A percentile compares a stretch with the other conserved stretches of the same genome.
Conservation (phyloP, 2,888 invertebrate species). For the Mylabris sibirica region DNA sequence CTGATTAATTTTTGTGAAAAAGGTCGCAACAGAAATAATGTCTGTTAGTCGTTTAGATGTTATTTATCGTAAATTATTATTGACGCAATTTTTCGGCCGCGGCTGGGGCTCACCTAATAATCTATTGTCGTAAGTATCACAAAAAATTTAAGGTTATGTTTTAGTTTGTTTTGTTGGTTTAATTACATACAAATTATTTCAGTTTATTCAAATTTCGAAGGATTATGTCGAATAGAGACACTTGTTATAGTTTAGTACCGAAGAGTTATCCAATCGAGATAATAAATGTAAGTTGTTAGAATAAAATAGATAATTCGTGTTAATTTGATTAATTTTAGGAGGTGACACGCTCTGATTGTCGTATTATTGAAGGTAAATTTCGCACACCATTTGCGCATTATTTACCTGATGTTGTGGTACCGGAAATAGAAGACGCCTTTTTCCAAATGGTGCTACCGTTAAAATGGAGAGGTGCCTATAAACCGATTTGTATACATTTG, state of each 20-base stretch:
- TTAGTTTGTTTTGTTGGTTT: slow-evolving; percentile 14
- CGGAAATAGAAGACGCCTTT: slow-evolving; percentile 81
- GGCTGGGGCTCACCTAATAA: slow-evolving; percentile 97
- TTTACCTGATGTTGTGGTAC: slow-evolving; percentile 87
- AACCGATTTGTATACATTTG: slow-evolving; percentile 91
- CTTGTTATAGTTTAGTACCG: slow-evolving; percentile 82
- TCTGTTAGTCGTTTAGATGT: slow-evolving; percentile 70
- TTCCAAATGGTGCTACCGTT: slow-evolving; percentile 85
- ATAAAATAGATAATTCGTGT: not conserved
- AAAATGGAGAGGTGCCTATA: slow-evolving; percentile 75
- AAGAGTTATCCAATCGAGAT: slow-evolving; percentile 86
- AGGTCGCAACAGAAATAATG: slow-evolving; percentile 35
- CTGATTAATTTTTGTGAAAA: not conserved
- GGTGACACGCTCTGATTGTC: slow-evolving; percentile 75
- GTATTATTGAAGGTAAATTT: slow-evolving; percentile 87
- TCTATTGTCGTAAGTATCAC: slow-evolving; percentile 71
- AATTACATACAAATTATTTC: slow-evolving; percentile 57
- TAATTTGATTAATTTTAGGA: slow-evolving; percentile 63
- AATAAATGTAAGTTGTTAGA: slow-evolving; percentile 72
- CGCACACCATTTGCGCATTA: slow-evolving; percentile 81
- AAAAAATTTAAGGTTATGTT: slow-evolving; percentile 26
- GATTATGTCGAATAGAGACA: slow-evolving; percentile 82
- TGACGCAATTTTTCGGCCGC: slow-evolving; percentile 92
- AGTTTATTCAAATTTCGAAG: slow-evolving; percentile 93
- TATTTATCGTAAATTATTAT: slow-evolving; percentile 83